phyloP scores from a whole-genome alignment of 2,797 vertebrate species.

The Coranthus polyacanthus region DNA sequence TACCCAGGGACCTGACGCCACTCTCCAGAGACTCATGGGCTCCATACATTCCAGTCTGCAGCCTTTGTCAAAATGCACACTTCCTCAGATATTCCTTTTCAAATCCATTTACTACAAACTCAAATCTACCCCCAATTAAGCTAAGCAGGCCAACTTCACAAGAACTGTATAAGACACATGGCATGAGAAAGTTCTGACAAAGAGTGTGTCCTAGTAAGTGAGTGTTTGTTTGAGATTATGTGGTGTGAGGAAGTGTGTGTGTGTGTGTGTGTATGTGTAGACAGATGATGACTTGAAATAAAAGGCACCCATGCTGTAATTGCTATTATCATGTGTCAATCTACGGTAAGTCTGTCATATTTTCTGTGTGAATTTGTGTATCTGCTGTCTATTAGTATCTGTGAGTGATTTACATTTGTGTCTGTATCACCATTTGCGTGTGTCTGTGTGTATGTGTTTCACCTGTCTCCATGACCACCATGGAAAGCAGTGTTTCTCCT shows the following conservation, averaged over 20 bases:
- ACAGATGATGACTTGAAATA: background rate
- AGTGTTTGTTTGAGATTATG: slow-evolving; percentile 47
- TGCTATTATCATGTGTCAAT: slow-evolving; percentile 22
- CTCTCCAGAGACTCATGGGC: slow-evolving; percentile 77
- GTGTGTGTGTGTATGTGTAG: slow-evolving; percentile 2
- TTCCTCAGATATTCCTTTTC: slow-evolving; percentile 87
- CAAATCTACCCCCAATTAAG: slow-evolving; percentile 83
- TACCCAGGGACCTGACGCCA: slow-evolving; percentile 79
- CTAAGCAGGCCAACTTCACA: slow-evolving; percentile 72
- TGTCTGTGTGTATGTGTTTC: slow-evolving; percentile 34
- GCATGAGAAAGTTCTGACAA: slow-evolving; percentile 53
- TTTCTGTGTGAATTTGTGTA: slow-evolving; percentile 12
- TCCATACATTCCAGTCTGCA: slow-evolving; percentile 70
- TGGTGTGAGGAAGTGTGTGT: slow-evolving; percentile 4
- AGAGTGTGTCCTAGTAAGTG: slow-evolving; percentile 5
- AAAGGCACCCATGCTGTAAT: background rate
- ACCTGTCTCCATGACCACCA: slow-evolving; percentile 71
- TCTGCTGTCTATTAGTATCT: background rate
- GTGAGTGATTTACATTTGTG: slow-evolving; percentile 15
- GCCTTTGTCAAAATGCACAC: slow-evolving; percentile 83
- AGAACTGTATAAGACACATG: slow-evolving; percentile 45
- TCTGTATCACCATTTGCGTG: slow-evolving; percentile 24
- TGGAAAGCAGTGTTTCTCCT: slow-evolving; percentile 60
- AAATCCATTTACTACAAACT: slow-evolving; percentile 84
- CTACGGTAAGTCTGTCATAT: slow-evolving; percentile 7